Evolutionary conservation across 2,797 vertebrate genomes (phyloP), one percentile per base, ranked within the genome.

Genomic region (Petrocephalus schoutedeni): DNA sequence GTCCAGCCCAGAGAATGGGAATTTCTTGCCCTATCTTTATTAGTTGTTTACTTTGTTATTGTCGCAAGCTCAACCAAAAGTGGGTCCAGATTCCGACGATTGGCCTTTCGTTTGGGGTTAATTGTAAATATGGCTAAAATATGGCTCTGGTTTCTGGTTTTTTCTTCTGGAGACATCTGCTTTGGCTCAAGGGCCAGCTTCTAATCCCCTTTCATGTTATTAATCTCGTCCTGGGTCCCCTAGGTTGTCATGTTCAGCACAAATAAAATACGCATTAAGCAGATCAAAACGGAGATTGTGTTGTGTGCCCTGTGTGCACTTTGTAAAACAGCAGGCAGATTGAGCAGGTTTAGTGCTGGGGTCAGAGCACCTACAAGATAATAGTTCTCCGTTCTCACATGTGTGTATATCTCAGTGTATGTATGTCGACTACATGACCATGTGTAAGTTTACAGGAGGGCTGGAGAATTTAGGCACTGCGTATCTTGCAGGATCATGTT

Each of bases 151-250:
- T 89, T 91, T 91, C 80, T 86, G 86, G 82, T 61, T 91, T 89
- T 87, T 87, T 90, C 89, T 91, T 80, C 89, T 89, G 32, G 92
- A 93, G 94, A 93, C 94, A 95, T 95, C 94, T 95, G 94, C 92
- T 93, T 91, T 88, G 90, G 91, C 93, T 92, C 92, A 89, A 87
- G 91, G 92, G 90, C 93, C 94, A 91, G 89, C 86, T 32, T 93
- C 93, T 95, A 96, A 96, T 96, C 94, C 94, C 92, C 92, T 94
- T 93, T 94, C 93, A 94, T 91, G 36, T 94, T 93, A 95, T 95
- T 95, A 95, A 95, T 95, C 94, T 93, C 89, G 88, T 93, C 92
- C 92, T 87, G 90, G 91, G 96, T 94, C 94, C 71, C 84, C 89
- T 89, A 93, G 93, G 94, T 93, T 93, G 92, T 95, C 94, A 92